Conservation (phyloP, 1,140 invertebrate species). For the Caenorhabditis inopinata region DNA sequence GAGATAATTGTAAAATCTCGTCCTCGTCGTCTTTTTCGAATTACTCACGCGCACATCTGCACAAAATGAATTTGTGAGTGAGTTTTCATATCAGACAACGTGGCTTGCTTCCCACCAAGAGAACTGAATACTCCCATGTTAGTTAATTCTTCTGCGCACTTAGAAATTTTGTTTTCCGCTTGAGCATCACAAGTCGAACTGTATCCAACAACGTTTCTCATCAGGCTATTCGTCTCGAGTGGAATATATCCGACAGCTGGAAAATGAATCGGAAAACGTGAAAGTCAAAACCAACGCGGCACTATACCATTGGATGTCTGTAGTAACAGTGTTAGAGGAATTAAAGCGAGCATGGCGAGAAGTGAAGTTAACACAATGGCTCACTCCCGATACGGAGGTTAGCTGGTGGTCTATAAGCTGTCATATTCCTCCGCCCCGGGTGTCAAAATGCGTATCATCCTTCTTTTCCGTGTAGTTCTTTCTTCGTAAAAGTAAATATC, state of each 20-base stretch:
- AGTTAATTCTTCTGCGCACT: slow-evolving; percentile 28
- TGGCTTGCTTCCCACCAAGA: background rate
- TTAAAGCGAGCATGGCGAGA: background rate
- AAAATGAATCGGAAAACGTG: background rate
- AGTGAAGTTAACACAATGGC: background rate
- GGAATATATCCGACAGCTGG: slow-evolving; percentile 16
- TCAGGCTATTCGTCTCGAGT: slow-evolving; percentile 3
- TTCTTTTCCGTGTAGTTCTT: slow-evolving; percentile 13
- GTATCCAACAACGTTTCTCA: slow-evolving; percentile 16
- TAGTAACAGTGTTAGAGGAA: background rate
- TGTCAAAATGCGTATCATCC: slow-evolving; percentile 29
- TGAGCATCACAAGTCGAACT: slow-evolving; percentile 31
- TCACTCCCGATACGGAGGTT: slow-evolving; percentile 3
- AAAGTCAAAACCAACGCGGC: background rate
- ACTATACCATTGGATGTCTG: slow-evolving; percentile 2
- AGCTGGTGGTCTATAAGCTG: background rate
- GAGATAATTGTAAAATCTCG: background rate
- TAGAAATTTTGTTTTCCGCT: slow-evolving; percentile 33
- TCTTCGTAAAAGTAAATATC: slow-evolving; percentile 20
- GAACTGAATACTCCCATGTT: slow-evolving; percentile 38
- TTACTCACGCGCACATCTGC: slow-evolving; percentile 31
- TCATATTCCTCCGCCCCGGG: slow-evolving; percentile 12
- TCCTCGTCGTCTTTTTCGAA: background rate
- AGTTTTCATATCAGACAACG: slow-evolving; percentile 28
- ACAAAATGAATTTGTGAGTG: slow-evolving; percentile 31